Evolutionary conservation across 1,140 invertebrate species (phyloP), one percentile per base, ranked within the genome.

Genomic region (Rhizoglyphus robini): DNA sequence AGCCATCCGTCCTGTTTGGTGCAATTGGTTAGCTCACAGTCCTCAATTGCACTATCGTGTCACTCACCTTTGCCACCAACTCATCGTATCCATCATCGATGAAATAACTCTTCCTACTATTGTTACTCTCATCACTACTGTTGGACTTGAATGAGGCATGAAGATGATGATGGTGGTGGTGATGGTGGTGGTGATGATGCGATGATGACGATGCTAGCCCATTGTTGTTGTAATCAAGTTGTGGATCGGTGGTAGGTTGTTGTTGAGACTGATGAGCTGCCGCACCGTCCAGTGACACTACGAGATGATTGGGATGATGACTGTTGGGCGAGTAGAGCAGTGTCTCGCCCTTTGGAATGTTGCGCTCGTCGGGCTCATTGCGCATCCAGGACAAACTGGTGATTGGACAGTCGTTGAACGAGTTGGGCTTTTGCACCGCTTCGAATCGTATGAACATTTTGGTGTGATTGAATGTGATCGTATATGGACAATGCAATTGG

Each of bases 1-100:
- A 97, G 77, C 94, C 94, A 97, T n/a, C 93, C 94, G 77, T 96
- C 92, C 79, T 95, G 90, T 46, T n/a, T n/a, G n/a, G n/a, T n/a
- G n/a, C 74, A 96, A 96, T 75, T 96, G 96, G 80, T 93, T 92
- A 70, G 87, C 87, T 68, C 90, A 83, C 79, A 79, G 2, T 77
- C 76, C 25, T 76, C 75, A 47, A 74, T 74, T 64, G 20, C 48
- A 51, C 5, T 20, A 70, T 65, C 4, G n/a, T 69, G 46, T 88
- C 90, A 71, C 86, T 87, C 76, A 89, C n/a, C 87, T 75, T 88
- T 87, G 88, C 90, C 76, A n/a, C 29, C 76, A 46, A 4, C 47
- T 27, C 29, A 20, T 62, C 23, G 8, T 51, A 11, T n/a, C 23
- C 48, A 51, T 51, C 13, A 51, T 51, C 20, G 13, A 23, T 51